Evolutionary conservation across 1,140 invertebrate species (phyloP).

Genomic region (Carposina sasakii): DNA sequence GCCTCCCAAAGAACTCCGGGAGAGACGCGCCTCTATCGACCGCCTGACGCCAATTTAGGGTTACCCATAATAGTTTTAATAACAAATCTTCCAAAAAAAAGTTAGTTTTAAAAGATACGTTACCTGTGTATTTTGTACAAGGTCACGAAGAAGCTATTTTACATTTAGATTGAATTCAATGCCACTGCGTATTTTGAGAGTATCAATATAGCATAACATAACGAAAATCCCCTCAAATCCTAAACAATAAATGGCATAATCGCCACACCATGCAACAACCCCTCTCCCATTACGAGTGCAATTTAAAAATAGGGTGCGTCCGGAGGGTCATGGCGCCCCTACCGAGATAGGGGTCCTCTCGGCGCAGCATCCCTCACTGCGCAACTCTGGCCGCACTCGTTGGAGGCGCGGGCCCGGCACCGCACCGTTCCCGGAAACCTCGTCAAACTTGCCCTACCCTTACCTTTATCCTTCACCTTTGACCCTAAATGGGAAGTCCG

Average conservation of each 20-base stretch:
- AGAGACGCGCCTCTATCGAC: conserved; percentile 66
- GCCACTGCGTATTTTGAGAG: neutral
- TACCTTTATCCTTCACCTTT: conserved; percentile 47
- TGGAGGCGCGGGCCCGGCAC: conserved; percentile 47
- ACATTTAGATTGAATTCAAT: neutral
- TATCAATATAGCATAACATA: neutral
- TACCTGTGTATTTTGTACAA: neutral
- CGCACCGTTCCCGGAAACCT: conserved; percentile 55
- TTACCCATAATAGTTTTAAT: conserved; percentile 22
- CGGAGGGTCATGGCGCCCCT: conserved; percentile 57
- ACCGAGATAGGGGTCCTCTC: conserved; percentile 24
- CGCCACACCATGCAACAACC: conserved; percentile 23
- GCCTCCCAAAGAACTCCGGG: conserved; percentile 53
- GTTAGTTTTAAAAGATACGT: no score
- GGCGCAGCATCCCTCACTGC: conserved; percentile 68
- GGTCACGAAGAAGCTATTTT: neutral
- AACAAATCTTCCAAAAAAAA: no score
- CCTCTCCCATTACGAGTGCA: conserved; percentile 43
- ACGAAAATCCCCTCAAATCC: conserved; percentile 4
- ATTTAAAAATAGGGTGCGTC: conserved; percentile 45
- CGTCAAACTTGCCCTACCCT: conserved; percentile 33
- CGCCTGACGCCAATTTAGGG: conserved; percentile 55
- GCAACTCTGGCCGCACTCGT: conserved; percentile 57
- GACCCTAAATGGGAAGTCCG: conserved; percentile 44
- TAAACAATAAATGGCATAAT: conserved; percentile 13